phyloP scores from a whole-genome alignment of 1,140 invertebrate species.

The Lucilia sericata region DNA sequence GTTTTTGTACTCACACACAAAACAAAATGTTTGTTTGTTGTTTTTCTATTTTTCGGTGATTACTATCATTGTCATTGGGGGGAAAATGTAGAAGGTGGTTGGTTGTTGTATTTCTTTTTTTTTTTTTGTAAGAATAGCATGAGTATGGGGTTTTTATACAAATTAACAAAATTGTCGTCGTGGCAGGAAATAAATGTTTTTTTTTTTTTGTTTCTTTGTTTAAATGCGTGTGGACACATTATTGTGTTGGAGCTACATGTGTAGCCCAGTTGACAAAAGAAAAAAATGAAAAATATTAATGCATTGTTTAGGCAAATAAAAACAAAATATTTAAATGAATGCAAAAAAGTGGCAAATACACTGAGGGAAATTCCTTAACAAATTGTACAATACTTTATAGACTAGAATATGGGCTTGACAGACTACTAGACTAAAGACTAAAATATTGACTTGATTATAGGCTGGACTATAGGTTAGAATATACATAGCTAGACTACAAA shows the following conservation, averaged over 20 bases:
- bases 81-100: conserved; percentile 12
- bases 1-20: background rate
- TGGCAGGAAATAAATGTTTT: conserved; percentile 47
- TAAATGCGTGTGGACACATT: conserved; percentile 45
- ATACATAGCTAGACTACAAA: too few species aligned
- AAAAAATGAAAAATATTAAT: conserved; percentile 24
- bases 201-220: conserved; percentile 15
- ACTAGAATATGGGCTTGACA: too few species aligned
- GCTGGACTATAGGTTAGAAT: too few species aligned
- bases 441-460: too few species aligned
- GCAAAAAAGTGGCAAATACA: background rate
- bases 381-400: too few species aligned
- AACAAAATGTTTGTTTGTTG: background rate
- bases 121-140: background rate
- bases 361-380: background rate
- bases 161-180: conserved; percentile 45
- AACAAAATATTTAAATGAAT: background rate
- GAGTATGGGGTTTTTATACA: conserved; percentile 6
- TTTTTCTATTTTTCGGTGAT: background rate
- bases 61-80: background rate
- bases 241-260: background rate
- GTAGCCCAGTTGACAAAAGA: background rate
- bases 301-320: background rate
- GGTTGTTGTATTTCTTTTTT: background rate
- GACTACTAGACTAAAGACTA: too few species aligned